phyloP scores from a whole-genome alignment of 2,113 vertebrate genomes.

The Albula goreensis region DNA sequence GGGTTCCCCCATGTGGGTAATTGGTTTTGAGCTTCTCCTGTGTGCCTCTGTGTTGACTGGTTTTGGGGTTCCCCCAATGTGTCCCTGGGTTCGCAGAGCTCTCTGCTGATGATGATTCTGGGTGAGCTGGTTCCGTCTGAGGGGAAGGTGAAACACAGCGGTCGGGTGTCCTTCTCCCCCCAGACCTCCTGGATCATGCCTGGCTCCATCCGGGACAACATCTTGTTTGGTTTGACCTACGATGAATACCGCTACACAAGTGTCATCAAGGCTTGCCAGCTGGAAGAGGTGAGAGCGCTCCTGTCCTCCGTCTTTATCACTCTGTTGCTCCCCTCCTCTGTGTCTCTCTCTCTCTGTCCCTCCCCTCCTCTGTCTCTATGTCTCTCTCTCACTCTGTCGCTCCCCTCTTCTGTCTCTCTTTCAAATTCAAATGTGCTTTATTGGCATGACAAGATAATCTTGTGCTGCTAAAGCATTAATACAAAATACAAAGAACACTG shows the following conservation, averaged over 20 bases:
- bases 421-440: no score
- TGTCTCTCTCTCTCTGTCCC: not conserved
- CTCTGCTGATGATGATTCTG: constrained; percentile 95
- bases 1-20: not conserved
- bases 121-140: constrained; percentile 90
- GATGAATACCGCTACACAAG: constrained; percentile 91
- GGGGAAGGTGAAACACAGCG: constrained; percentile 91
- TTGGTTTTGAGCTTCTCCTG: not conserved
- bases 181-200: constrained; percentile 98
- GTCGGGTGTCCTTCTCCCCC: constrained; percentile 91
- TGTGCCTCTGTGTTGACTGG: no score
- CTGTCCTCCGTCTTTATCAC: not conserved
- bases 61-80: not conserved
- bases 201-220: constrained; percentile 94
- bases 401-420: constrained; percentile 2
- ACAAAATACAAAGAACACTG: no score
- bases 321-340: not conserved
- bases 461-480: no score
- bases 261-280: constrained; percentile 91
- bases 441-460: no score
- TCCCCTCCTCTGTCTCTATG: not conserved
- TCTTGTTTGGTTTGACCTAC: constrained; percentile 93
- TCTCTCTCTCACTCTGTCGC: constrained; percentile 8
- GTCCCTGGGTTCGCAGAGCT: constrained; percentile 74
- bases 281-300: constrained; percentile 81